Percentiles rank a stretch among this genome's conserved stretches.
Evolutionary conservation across 2,113 vertebrate species (phyloP).

Genomic region (Oreochromis aureus): DNA sequence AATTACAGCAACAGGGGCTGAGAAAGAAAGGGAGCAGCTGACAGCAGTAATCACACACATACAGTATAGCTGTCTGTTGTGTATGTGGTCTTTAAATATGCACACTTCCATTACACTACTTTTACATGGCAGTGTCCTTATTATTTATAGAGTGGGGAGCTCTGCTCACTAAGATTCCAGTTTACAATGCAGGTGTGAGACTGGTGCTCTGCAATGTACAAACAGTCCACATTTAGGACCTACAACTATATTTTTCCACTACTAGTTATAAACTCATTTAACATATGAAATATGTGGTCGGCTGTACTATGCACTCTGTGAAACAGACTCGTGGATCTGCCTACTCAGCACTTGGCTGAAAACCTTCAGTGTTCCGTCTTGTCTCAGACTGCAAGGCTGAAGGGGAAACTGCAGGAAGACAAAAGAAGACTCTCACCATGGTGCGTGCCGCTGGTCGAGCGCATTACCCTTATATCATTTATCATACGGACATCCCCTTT

Average conservation of each 20-base stretch:
- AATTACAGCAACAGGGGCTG: background rate
- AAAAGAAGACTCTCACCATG: conserved; percentile 34
- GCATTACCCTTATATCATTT: background rate
- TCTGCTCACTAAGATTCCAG: background rate
- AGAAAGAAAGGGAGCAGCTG: background rate
- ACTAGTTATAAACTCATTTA: background rate
- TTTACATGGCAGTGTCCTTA: background rate
- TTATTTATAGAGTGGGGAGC: background rate
- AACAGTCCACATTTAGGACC: background rate
- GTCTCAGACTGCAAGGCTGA: background rate
- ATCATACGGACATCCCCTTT: background rate
- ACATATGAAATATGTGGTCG: background rate
- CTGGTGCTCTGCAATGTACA: background rate
- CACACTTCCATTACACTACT: background rate
- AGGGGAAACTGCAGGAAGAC: background rate
- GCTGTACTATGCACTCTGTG: background rate
- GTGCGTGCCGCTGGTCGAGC: background rate
- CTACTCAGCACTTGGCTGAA: background rate
- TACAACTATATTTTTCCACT: background rate
- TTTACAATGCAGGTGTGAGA: background rate
- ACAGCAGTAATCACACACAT: background rate
- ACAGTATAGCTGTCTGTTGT: background rate
- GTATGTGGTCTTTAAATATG: background rate
- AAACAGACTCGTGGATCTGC: background rate
- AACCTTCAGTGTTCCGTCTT: background rate